Evolutionary conservation across 2,888 invertebrate species (phyloP).

Genomic region (Callosobruchus maculatus): DNA sequence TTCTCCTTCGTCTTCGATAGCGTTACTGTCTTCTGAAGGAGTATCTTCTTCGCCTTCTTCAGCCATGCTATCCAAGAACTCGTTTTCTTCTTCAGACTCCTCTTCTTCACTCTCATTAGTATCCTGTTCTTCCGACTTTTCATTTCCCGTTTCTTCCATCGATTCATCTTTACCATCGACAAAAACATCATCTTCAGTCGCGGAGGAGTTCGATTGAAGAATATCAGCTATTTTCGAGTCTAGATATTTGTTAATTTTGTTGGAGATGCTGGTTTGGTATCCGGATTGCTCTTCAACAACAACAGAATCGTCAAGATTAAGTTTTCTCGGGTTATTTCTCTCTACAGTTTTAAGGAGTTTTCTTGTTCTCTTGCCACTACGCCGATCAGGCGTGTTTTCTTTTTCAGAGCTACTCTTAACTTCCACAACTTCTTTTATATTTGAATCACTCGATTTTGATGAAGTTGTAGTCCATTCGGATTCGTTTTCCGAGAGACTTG

Average conservation of each 20-base stretch:
- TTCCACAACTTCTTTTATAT: neutral
- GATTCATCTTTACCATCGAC: neutral
- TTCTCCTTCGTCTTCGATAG: slow-evolving; percentile 44
- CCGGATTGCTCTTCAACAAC: neutral
- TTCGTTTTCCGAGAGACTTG: no score
- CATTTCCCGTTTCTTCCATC: neutral
- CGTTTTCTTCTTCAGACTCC: slow-evolving; percentile 16
- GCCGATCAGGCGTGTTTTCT: neutral
- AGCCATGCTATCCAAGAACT: slow-evolving; percentile 37
- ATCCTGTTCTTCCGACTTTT: neutral
- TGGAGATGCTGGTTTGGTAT: neutral
- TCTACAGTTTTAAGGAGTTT: neutral
- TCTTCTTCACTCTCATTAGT: slow-evolving; percentile 16
- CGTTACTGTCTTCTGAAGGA: slow-evolving; percentile 43
- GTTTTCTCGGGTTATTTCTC: neutral
- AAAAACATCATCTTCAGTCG: neutral
- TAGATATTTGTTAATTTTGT: neutral
- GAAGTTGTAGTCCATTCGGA: no score
- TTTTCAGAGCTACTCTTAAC: neutral
- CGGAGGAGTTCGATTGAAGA: neutral
- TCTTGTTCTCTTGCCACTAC: neutral
- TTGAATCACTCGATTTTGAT: no score
- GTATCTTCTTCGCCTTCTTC: slow-evolving; percentile 46
- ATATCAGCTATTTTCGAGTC: neutral
- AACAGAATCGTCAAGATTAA: neutral